Conservation (phyloP, 2,888 invertebrate genomes). For the Sarcophaga variegata region DNA sequence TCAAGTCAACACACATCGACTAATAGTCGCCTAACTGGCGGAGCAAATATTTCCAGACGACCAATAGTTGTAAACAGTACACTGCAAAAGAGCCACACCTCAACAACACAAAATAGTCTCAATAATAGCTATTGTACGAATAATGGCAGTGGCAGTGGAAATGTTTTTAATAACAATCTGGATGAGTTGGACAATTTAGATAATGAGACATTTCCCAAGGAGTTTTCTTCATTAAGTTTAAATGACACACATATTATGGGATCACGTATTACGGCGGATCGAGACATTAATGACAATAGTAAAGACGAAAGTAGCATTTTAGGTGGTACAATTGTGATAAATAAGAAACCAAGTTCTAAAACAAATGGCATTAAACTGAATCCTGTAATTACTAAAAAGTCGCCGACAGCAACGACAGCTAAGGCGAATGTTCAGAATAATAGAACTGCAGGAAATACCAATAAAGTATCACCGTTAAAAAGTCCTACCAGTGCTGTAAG, state of each 20-base stretch:
- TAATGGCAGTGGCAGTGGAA: slow-evolving; percentile 59
- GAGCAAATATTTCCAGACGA: slow-evolving; percentile 27
- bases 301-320: slow-evolving; percentile 42
- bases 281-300: slow-evolving; percentile 63
- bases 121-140: slow-evolving; percentile 15
- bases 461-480: slow-evolving; percentile 70
- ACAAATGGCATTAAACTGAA: slow-evolving; percentile 76
- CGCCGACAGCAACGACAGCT: slow-evolving; percentile 71
- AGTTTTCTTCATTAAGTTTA: slow-evolving; percentile 74
- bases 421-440: background rate
- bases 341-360: slow-evolving; percentile 49
- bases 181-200: slow-evolving; percentile 72
- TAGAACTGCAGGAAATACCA: slow-evolving; percentile 63
- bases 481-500: slow-evolving; percentile 29
- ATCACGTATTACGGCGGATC: slow-evolving; percentile 74
- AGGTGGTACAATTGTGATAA: slow-evolving; percentile 44
- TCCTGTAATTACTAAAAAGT: slow-evolving; percentile 79
- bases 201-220: slow-evolving; percentile 74
- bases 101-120: background rate
- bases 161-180: slow-evolving; percentile 44
- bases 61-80: slow-evolving; percentile 8
- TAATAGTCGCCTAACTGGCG: slow-evolving; percentile 47
- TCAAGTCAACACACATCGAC: slow-evolving; percentile 19
- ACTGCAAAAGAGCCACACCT: slow-evolving; percentile 14
- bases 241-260: slow-evolving; percentile 69